phyloP scores from a whole-genome alignment of 2,888 invertebrate genomes.

The Escarpia spicata region DNA sequence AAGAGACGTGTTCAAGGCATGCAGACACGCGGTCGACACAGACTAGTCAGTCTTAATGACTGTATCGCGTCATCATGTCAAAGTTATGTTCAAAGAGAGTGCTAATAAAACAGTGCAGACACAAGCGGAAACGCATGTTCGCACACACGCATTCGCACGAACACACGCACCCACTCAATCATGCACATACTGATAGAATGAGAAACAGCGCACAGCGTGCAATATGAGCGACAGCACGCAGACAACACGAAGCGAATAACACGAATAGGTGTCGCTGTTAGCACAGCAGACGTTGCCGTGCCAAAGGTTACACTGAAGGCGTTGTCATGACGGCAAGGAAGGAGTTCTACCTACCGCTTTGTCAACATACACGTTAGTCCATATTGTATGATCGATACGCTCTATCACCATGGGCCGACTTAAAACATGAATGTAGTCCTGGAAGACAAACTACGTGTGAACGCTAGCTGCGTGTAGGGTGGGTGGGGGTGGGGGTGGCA shows the following conservation, averaged over 20 bases:
- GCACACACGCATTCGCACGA: background rate
- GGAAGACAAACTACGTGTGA: constrained; percentile 41
- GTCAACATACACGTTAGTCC: constrained; percentile 93
- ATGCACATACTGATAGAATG: background rate
- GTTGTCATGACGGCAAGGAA: background rate
- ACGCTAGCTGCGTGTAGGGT: constrained; percentile 21
- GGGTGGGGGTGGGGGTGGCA: background rate
- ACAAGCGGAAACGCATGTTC: background rate
- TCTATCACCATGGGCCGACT: constrained; percentile 92
- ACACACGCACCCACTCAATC: background rate
- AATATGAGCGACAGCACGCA: too few relatives aligned
- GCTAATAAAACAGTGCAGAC: background rate
- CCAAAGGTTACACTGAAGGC: background rate
- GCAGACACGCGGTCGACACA: background rate
- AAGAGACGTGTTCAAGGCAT: background rate
- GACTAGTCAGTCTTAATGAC: background rate
- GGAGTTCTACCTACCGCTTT: constrained; percentile 75
- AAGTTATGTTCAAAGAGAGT: background rate
- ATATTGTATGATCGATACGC: constrained; percentile 87
- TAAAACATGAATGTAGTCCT: constrained; percentile 96
- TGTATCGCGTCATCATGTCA: background rate
- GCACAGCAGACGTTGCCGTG: background rate
- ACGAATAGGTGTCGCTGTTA: background rate
- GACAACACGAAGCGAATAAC: constrained; percentile 18
- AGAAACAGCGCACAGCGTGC: background rate